Base-by-base conservation (phyloP, 64 coral and sea anemone genomes). In the Montipora efflorescens region DNA sequence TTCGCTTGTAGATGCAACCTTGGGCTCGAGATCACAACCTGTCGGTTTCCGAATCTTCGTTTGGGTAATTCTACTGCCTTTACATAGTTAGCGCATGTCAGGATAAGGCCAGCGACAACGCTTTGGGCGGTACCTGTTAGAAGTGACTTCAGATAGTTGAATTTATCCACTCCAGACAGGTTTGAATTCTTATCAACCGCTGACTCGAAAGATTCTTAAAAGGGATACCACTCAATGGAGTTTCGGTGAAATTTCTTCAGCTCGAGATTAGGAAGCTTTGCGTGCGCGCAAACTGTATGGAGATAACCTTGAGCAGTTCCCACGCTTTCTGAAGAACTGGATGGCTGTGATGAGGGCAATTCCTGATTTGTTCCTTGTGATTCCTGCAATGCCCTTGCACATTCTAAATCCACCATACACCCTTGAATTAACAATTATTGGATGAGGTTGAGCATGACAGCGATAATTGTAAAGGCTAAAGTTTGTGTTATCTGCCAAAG, bases 121-220 rank as follows among this genome's bases (percentile, higher is more conserved):
- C 48, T 55, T 61, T 36, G 66, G 18, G 82, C 80, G 8, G 81
- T 49, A 11, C 81, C 91, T 28, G 62, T 84, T 36, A 36, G 36
- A 36, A 2, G 36, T 36, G 36, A 36, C 1, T 36, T 36, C 36
- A 36, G 2, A 36, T 36, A 36, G 36, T 36, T 36, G 1, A 36
- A 2, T 36, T 0, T 36, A 36, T 36, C 36, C 36, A 36, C 36
- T 36, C 36, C 2, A 36, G 1, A 36, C 36, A 36, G 36, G 36
- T 36, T 36, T 36, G 36, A 36, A 36, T 85, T 92, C 25, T 82
- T 75, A 16, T 92, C 23, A 15, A 92, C 81, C 3, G 79, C 55
- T 25, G 79, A 83, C 23, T 84, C 78, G 21, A 92, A 83, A 8
- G 79, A 74, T 72, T 92, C 90, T 80, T 68, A 92, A n/a, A 92